Evolutionary conservation across 2,113 vertebrate species (phyloP).

Genomic region (Psittacus erithacus): DNA sequence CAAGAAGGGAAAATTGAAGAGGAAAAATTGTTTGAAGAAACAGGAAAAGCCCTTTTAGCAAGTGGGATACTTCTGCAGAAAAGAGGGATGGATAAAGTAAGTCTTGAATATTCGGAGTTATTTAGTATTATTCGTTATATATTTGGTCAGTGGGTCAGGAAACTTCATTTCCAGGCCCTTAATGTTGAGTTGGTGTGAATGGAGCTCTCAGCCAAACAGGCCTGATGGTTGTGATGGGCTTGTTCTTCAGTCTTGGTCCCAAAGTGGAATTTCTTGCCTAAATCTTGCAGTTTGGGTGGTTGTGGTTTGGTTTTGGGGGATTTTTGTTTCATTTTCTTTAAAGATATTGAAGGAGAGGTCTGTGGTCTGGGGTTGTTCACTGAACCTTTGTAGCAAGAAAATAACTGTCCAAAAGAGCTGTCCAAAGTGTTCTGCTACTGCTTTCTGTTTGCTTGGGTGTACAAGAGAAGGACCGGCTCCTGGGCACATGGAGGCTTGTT

Average conservation of each 20-base stretch:
- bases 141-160: neutral
- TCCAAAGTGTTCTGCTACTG: neutral
- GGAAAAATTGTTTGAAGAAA: constrained; percentile 83
- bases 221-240: neutral
- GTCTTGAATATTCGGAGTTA: neutral
- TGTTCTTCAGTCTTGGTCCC: neutral
- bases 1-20: constrained; percentile 76
- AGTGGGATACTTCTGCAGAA: constrained; percentile 83
- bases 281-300: neutral
- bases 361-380: neutral
- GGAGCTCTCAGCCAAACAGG: neutral
- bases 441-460: no score
- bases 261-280: neutral
- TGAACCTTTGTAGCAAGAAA: neutral
- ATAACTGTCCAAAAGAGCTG: no score
- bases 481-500: rapidly evolving
- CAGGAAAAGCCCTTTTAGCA: constrained; percentile 84
- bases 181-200: rapidly evolving
- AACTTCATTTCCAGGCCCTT: neutral
- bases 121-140: no score
- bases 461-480: neutral
- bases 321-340: neutral
- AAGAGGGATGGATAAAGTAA: constrained; percentile 74
- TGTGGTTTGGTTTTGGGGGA: neutral
- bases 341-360: no score